These are phyloP conservation scores for Echinarachnius parma DNA, from an alignment of 53 echinoderm and acorn worm species.

Conservation along the genomic window DNA sequence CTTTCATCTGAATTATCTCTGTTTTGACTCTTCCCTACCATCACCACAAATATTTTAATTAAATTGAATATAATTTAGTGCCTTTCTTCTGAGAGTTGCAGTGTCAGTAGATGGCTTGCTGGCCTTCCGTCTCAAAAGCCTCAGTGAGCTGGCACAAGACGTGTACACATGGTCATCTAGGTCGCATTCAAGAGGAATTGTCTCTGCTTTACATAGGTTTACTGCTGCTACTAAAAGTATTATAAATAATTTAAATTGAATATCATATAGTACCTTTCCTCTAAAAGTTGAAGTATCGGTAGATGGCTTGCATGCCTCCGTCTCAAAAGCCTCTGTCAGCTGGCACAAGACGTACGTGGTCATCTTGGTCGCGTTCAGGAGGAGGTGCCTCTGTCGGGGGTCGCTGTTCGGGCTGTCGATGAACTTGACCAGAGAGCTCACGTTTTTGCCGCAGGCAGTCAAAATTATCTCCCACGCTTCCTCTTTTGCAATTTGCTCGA, in stretches of 20 bases:
- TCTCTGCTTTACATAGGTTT: neutral
- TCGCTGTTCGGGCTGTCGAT: slow-evolving; percentile 24
- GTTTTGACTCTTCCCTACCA: no score
- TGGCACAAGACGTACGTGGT: slow-evolving; percentile 75
- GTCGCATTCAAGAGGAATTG: neutral
- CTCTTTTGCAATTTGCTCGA: slow-evolving; percentile 69
- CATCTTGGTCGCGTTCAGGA: slow-evolving; percentile 86
- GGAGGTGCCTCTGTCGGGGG: slow-evolving; percentile 14
- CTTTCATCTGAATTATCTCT: no score
- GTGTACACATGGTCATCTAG: slow-evolving; percentile 6
- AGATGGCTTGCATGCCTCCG: slow-evolving; percentile 80
- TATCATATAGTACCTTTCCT: slow-evolving; percentile 37
- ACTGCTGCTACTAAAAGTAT: no score
- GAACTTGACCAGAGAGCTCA: slow-evolving; percentile 8
- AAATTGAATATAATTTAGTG: no score
- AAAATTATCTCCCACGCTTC: slow-evolving; percentile 90
- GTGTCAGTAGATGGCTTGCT: slow-evolving; percentile 83
- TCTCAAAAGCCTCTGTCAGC: slow-evolving; percentile 89
- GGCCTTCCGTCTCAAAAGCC: slow-evolving; percentile 82
- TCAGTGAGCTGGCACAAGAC: slow-evolving; percentile 84
- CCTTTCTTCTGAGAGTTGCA: slow-evolving; percentile 52
- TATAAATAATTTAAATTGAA: no score
- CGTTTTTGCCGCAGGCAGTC: slow-evolving; percentile 21
- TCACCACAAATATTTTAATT: no score
- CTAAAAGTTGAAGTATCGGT: slow-evolving; percentile 61